Evolutionary conservation across 1,140 invertebrate genomes (phyloP), one percentile per base, ranked within the genome.

Genomic region (Papilio polyxenes): DNA sequence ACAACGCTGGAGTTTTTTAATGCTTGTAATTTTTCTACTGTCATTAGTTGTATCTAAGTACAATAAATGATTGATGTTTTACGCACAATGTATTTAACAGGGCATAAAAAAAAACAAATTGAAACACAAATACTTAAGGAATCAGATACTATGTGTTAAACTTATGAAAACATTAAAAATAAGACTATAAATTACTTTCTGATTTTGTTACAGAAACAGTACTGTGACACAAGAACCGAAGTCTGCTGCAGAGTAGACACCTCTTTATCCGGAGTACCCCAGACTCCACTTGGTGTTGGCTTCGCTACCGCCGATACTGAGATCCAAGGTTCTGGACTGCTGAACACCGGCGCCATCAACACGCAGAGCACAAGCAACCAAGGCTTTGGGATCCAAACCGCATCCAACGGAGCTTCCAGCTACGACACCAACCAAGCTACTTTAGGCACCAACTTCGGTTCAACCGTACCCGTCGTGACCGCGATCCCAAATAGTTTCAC

Each of bases 201-300:
- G 20, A 79, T 44, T 78, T 93, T 92, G 87, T 95, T 95, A 84
- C 90, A 95, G 95, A 93, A 94, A 85, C 91, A 93, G 82, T 92
- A 92, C 86, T 95, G 95, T 90, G 92, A 93, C 84, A 84, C 89
- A 0, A 87, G 89, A 48, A 92, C 90, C 3, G 94, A 95, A 87
- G 88, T 94, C 40, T 95, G 95, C 90, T 95, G 95, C 88, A 90
- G 91, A 65, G 86, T 95, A 48, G 91, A 92, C 82, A 81, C 89
- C 10, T 83, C 85, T 20, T 59, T 87, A 0, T 51, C 84, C 11
- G 89, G 81, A 9, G 82, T 81, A n/a, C 37, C 84, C 75, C 89
- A 91, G 69, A 88, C 86, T 1, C 85, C 86, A 10, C 84, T 91
- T 3, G 90, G 89, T 81, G 83, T 89, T 6, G 90, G 87, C 44